Percentiles rank a stretch among this genome's conserved stretches.
Conservation (phyloP, 2,113 vertebrate species). For the Microcebus tavaratra region DNA sequence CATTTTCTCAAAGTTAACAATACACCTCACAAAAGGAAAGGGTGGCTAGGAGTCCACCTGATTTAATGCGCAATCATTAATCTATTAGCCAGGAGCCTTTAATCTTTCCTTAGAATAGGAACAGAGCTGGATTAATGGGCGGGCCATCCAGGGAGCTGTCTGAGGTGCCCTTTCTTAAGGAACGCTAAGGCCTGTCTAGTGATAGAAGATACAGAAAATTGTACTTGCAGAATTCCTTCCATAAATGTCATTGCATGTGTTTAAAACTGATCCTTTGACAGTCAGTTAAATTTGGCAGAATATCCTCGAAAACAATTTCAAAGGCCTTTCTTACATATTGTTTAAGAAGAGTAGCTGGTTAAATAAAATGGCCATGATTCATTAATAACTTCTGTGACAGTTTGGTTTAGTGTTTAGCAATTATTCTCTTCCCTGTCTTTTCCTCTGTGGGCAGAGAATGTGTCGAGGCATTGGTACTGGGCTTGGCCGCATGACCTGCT, state of each 20-base stretch:
- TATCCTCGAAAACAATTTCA: not conserved
- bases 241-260: not conserved
- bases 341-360: not conserved
- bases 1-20: slow-evolving; percentile 8
- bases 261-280: not conserved
- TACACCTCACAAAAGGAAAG: not conserved
- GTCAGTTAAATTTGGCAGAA: not conserved
- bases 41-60: not conserved
- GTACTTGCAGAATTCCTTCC: not conserved
- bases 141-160: not conserved
- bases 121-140: slow-evolving; percentile 23
- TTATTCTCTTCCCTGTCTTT: not conserved
- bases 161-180: not conserved
- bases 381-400: not conserved
- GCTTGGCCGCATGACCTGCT: not conserved
- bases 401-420: not conserved
- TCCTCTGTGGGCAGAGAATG: not conserved
- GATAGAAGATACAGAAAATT: not conserved
- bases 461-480: not conserved
- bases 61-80: slow-evolving; percentile 21
- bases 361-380: not conserved
- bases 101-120: not conserved
- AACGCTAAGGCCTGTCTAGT: not conserved
- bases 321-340: not conserved
- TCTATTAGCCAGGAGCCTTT: not conserved